Conservation (phyloP, 2,113 vertebrate species). For the Sakesphorus luctuosus region DNA sequence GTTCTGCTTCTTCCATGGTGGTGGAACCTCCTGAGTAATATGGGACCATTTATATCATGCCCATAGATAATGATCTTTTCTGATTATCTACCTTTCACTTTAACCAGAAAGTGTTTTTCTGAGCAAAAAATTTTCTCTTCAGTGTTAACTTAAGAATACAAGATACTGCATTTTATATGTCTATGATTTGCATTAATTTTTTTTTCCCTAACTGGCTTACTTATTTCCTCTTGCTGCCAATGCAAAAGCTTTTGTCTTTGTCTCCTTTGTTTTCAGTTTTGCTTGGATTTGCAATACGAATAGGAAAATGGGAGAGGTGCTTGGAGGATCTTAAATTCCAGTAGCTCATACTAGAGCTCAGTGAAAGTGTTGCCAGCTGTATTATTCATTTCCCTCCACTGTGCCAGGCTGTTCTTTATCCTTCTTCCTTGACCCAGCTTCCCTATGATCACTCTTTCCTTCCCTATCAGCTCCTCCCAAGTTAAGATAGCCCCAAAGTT, state of each 20-base stretch:
- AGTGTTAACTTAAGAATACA: neutral
- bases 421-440: neutral
- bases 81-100: neutral
- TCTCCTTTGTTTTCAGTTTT: neutral
- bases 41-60: neutral
- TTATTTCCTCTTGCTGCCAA: neutral
- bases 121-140: neutral
- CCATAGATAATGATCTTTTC: neutral
- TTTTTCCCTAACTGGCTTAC: neutral
- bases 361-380: neutral
- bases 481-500: neutral
- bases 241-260: neutral
- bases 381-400: neutral
- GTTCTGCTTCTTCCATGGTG: neutral
- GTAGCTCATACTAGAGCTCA: neutral
- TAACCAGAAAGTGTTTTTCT: neutral
- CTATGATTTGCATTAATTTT: neutral
- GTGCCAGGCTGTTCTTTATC: neutral
- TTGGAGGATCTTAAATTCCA: neutral
- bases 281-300: neutral
- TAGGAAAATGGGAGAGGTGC: neutral
- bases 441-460: neutral
- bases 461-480: neutral
- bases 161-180: neutral
- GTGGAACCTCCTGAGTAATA: neutral